Base-by-base conservation (phyloP, 2,888 invertebrate species). In the Elgonia sp. region DNA sequence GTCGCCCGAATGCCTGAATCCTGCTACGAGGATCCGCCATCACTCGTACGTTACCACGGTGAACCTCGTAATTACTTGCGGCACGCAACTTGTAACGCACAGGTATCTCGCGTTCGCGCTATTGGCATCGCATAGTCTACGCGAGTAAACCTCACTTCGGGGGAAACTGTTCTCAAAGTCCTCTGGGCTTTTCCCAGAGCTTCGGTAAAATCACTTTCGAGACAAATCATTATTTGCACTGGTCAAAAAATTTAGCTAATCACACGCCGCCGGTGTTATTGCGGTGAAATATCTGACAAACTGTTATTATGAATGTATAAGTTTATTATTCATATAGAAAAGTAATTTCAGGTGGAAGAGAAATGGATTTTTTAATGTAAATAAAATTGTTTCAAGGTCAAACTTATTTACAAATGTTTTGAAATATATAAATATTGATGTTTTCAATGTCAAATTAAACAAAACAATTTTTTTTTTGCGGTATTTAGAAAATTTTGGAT, bases 1-100 rank as follows among this genome's bases (percentile, higher is more conserved):
- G 93, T 94, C 93, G 93, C 92, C 93, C 93, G 93, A 93, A 93
- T 94, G 92, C 93, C 91, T 92, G 92, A 93, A 93, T 93, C 93
- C 92, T 91, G 90, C 89, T 87, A 87, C 91, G 90, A 91, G 89
- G 92, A 92, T 92, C 92, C 93, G 93, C 94, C 94, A 94, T 94
- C 92, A 92, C 93, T 90, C 89, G 89, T 91, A 91, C 91, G 91
- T 92, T 93, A 92, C 92, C 90, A 91, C 93, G 92, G 91, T 90
- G 93, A 93, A 93, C 92, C 91, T 90, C 92, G 92, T 94, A 94
- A 94, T 94, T 94, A 94, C 93, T 92, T 90, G 91, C 89, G 89
- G 93, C 94, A 94, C 94, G 94, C 94, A 94, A 94, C 93, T 91
- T 63, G 89, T 88, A 88, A 90, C 88, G 87, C 88, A 86, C 53